phyloP scores from a whole-genome alignment of 2,888 invertebrate genomes.

The Drosophila yooni region DNA sequence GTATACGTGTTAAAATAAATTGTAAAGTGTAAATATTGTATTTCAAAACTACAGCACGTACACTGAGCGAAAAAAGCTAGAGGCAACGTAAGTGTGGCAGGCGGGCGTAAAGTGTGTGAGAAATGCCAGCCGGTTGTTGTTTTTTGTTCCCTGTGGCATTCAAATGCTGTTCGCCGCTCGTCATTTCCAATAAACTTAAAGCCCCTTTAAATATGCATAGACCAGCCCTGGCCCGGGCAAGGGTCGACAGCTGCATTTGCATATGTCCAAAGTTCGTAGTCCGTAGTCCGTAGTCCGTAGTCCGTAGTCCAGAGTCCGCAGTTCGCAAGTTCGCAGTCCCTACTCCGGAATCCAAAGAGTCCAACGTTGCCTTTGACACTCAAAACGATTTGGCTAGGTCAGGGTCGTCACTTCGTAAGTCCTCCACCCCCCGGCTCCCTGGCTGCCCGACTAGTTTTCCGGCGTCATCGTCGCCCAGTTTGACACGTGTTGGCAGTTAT shows the following conservation, averaged over 20 bases:
- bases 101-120: neutral
- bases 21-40: slow-evolving; percentile 72
- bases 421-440: no score
- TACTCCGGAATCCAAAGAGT: slow-evolving; percentile 26
- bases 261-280: slow-evolving; percentile 56
- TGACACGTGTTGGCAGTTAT: slow-evolving; percentile 78
- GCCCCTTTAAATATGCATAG: slow-evolving; percentile 70
- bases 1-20: slow-evolving; percentile 73
- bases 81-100: neutral
- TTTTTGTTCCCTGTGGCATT: slow-evolving; percentile 28
- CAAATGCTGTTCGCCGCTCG: slow-evolving; percentile 28
- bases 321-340: slow-evolving; percentile 30
- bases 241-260: slow-evolving; percentile 68
- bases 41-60: slow-evolving; percentile 46
- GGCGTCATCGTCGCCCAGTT: slow-evolving; percentile 60
- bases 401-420: slow-evolving; percentile 58
- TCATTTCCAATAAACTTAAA: slow-evolving; percentile 55
- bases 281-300: slow-evolving; percentile 13
- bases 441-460: slow-evolving; percentile 25
- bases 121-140: neutral
- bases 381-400: slow-evolving; percentile 75
- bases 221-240: slow-evolving; percentile 38
- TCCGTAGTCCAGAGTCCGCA: slow-evolving; percentile 10
- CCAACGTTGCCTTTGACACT: slow-evolving; percentile 70
- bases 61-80: neutral